A percentile compares a stretch with the other conserved stretches of the same genome.
Evolutionary conservation across 1,140 invertebrate genomes (phyloP).

Genomic region (Penaeus japonicus): DNA sequence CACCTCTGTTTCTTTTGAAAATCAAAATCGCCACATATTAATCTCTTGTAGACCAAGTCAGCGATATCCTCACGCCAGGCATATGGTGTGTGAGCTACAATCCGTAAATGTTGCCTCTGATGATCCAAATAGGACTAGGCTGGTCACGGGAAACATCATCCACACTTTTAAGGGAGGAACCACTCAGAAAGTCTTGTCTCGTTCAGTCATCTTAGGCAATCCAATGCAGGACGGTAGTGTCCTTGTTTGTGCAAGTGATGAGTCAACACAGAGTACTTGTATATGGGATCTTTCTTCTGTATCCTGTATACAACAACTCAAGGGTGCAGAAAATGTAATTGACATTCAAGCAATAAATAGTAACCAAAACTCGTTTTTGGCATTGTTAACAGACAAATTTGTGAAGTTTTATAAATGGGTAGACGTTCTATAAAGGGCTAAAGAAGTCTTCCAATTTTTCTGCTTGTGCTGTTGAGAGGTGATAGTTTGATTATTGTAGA

Average conservation of each 20-base stretch:
- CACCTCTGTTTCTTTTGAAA: conserved; percentile 75
- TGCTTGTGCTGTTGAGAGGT: too few species aligned
- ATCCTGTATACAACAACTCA: conserved; percentile 69
- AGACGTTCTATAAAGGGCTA: not conserved
- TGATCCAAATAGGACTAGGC: not conserved
- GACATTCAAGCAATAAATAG: conserved; percentile 72
- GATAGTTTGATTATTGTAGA: too few species aligned
- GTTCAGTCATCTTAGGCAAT: conserved; percentile 69
- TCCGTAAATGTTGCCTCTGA: not conserved
- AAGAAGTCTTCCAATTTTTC: too few species aligned
- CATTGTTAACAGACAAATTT: conserved; percentile 73
- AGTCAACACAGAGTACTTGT: conserved; percentile 70
- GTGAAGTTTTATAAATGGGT: conserved; percentile 71
- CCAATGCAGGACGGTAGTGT: conserved; percentile 61
- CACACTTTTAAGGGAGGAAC: conserved; percentile 72
- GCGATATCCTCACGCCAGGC: conserved; percentile 68
- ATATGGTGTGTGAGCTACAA: conserved; percentile 69
- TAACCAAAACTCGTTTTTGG: conserved; percentile 68
- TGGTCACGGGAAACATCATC: conserved; percentile 64
- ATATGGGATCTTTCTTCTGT: conserved; percentile 75
- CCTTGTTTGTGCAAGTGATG: conserved; percentile 74
- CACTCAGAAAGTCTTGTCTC: conserved; percentile 72
- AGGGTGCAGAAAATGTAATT: conserved; percentile 71
- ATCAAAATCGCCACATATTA: conserved; percentile 69
- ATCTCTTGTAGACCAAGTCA: conserved; percentile 64